phyloP scores from a whole-genome alignment of 2,113 vertebrate species.

The Seriola dumerili region DNA sequence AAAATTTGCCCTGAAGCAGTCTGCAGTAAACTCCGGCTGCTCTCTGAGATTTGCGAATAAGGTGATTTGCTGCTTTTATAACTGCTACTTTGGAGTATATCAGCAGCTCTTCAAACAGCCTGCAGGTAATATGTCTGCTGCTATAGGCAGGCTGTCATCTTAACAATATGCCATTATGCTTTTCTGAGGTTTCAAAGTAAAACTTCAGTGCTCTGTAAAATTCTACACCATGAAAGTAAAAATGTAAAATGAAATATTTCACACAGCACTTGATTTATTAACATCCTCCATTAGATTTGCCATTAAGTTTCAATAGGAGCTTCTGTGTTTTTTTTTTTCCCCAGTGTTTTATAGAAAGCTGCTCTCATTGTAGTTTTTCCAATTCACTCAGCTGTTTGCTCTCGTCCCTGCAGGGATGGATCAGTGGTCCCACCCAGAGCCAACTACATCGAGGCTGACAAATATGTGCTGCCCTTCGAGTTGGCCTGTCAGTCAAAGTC shows the following conservation, averaged over 20 bases:
- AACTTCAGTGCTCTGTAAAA: neutral
- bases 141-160: neutral
- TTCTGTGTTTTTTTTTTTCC: neutral
- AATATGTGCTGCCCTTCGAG: slow-evolving; percentile 97
- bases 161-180: neutral
- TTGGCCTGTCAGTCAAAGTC: slow-evolving; percentile 98
- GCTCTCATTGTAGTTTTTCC: neutral
- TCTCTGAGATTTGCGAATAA: slow-evolving; percentile 29
- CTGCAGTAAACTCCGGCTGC: neutral
- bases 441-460: slow-evolving; percentile 98
- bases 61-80: slow-evolving; percentile 22
- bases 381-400: slow-evolving; percentile 3
- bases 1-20: slow-evolving; percentile 18
- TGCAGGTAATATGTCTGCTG: neutral
- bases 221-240: neutral
- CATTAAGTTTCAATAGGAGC: neutral
- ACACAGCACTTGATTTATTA: neutral
- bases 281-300: neutral
- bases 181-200: neutral
- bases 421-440: slow-evolving; percentile 90
- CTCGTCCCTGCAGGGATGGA: slow-evolving; percentile 85
- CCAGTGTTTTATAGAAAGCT: neutral
- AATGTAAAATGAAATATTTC: neutral
- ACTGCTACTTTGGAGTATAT: neutral
- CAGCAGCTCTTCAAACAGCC: slow-evolving; percentile 9